Percentiles rank a stretch among this genome's conserved stretches.
These are phyloP conservation scores for Hycleus cichorii DNA, from an alignment of 1,140 invertebrate genomes.

Conservation along the genomic window DNA sequence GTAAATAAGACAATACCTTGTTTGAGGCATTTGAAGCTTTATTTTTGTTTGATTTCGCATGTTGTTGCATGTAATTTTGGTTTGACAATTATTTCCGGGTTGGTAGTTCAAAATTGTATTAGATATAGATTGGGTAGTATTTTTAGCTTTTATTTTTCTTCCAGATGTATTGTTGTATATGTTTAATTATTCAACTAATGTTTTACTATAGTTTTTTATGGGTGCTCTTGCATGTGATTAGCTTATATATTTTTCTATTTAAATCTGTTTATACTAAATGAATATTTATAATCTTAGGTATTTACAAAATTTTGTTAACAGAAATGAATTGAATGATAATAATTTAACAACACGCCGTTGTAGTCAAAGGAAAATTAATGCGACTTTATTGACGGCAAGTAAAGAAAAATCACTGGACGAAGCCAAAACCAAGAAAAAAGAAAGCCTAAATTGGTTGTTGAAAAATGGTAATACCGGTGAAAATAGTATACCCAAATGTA, in stretches of 20 bases:
- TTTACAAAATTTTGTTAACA: constrained; percentile 31
- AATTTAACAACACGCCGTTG: constrained; percentile 1
- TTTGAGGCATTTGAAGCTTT: too few species aligned
- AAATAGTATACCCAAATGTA: constrained; percentile 2
- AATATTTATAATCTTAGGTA: neutral
- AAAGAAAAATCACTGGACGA: neutral
- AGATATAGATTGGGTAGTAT: neutral
- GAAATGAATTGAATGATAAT: constrained; percentile 32
- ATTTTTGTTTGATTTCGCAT: constrained; percentile 1
- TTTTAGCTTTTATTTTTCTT: neutral
- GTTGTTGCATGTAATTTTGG: neutral
- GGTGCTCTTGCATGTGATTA: constrained; percentile 5
- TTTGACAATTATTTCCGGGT: neutral
- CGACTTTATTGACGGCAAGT: constrained; percentile 1
- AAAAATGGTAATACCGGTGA: constrained; percentile 3
- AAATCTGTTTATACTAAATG: neutral
- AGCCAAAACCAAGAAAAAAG: constrained; percentile 7
- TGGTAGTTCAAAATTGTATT: neutral
- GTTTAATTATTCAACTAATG: neutral
- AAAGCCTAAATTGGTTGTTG: constrained; percentile 8
- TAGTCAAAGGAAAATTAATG: constrained; percentile 11
- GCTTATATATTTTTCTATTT: neutral
- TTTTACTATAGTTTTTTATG: neutral
- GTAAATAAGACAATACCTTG: too few species aligned
- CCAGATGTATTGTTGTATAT: neutral